Evolutionary conservation across 2,888 invertebrate genomes (phyloP).

Genomic region (Sarcophaga caerulescens): DNA sequence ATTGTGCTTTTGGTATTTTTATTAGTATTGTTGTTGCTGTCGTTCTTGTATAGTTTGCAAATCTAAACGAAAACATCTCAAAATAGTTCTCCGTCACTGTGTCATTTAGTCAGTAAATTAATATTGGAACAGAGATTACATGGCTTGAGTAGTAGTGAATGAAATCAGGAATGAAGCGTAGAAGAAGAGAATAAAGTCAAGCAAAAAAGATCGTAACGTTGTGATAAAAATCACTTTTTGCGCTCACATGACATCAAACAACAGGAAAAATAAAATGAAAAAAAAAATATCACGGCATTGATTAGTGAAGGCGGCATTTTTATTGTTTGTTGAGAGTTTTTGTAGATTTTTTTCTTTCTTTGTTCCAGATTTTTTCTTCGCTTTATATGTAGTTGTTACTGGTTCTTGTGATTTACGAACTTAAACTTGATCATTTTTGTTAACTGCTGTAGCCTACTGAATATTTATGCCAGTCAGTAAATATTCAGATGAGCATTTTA

Average conservation of each 20-base stretch:
- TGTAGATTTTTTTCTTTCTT: background rate
- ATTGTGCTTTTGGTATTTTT: conserved; percentile 33
- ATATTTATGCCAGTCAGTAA: background rate
- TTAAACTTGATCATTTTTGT: background rate
- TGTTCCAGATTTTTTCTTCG: conserved; percentile 38
- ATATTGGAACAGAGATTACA: conserved; percentile 48
- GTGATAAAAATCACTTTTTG: conserved; percentile 64
- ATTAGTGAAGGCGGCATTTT: conserved; percentile 59
- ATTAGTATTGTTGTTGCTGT: conserved; percentile 21
- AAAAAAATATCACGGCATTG: conserved; percentile 14
- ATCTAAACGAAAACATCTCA: conserved; percentile 44
- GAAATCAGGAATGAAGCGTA: background rate
- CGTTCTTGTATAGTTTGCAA: conserved; percentile 29
- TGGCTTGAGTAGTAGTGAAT: background rate
- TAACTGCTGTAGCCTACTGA: background rate
- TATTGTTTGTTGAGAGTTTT: conserved; percentile 37
- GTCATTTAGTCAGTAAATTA: conserved; percentile 52
- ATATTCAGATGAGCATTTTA: too few species aligned
- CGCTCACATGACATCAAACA: conserved; percentile 51
- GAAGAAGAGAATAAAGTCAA: background rate
- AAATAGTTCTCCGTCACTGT: conserved; percentile 19
- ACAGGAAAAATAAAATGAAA: background rate
- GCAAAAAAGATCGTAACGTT: conserved; percentile 48
- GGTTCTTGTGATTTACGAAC: conserved; percentile 41
- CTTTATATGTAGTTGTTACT: background rate